Conservation (phyloP, 2,113 vertebrate genomes). For the Choloepus hoffmanni region DNA sequence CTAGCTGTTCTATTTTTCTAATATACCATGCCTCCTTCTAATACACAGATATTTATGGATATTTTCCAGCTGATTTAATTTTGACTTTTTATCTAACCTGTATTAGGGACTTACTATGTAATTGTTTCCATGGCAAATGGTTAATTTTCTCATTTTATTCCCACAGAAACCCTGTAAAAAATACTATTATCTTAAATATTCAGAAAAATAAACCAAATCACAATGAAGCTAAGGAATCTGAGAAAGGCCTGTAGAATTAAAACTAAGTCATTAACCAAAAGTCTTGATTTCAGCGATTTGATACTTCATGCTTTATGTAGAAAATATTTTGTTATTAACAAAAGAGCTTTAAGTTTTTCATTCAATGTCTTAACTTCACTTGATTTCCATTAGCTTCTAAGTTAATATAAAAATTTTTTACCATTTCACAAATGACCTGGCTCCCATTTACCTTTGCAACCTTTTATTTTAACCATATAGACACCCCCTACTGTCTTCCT, state of each 20-base stretch:
- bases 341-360: not conserved
- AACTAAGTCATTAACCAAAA: not conserved
- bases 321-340: not conserved
- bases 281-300: fast-evolving
- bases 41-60: not conserved
- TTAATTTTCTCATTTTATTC: not conserved
- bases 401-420: not conserved
- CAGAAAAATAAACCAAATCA: not conserved
- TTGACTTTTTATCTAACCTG: not conserved
- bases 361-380: not conserved
- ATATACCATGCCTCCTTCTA: not conserved
- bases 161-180: not conserved
- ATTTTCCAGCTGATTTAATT: not conserved
- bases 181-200: not conserved
- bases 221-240: not conserved
- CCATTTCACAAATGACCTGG: not conserved
- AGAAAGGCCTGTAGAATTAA: not conserved
- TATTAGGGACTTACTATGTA: not conserved
- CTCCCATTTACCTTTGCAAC: not conserved
- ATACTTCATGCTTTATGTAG: not conserved
- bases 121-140: not conserved
- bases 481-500: not conserved
- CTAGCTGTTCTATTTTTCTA: not conserved
- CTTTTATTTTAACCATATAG: not conserved
- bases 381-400: not conserved